A percentile compares a stretch with the other conserved stretches of the same genome.
phyloP scores from a whole-genome alignment of 2,888 invertebrate species.

The Hartigia nigra region DNA sequence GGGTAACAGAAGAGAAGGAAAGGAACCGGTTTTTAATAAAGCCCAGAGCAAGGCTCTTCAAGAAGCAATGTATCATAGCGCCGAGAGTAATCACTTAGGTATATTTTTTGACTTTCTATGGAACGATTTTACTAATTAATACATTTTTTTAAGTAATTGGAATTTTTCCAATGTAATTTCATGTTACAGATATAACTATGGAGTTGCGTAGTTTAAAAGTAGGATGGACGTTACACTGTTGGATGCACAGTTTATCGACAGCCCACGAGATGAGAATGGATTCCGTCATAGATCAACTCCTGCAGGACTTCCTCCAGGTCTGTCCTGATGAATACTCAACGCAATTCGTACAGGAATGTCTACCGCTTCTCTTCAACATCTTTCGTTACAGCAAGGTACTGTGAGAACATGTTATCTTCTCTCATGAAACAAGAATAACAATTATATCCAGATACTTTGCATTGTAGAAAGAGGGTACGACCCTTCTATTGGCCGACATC shows the following conservation, averaged over 20 bases:
- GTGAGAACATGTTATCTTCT: not conserved
- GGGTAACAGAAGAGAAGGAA: slow-evolving; percentile 54
- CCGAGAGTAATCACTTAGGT: slow-evolving; percentile 91
- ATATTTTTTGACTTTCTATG: slow-evolving; percentile 27
- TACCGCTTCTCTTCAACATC: slow-evolving; percentile 89
- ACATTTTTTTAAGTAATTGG: not conserved
- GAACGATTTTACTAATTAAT: slow-evolving; percentile 4
- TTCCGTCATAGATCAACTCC: slow-evolving; percentile 86
- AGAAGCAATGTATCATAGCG: slow-evolving; percentile 94
- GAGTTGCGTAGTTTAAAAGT: slow-evolving; percentile 88
- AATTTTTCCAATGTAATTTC: not conserved
- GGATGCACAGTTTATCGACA: slow-evolving; percentile 89
- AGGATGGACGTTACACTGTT: slow-evolving; percentile 92
- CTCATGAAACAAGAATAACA: not conserved
- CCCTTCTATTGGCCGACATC: slow-evolving; percentile 86
- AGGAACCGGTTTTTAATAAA: slow-evolving; percentile 74
- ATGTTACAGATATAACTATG: slow-evolving; percentile 80
- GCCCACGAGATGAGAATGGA: slow-evolving; percentile 87
- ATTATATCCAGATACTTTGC: slow-evolving; percentile 16
- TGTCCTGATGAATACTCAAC: slow-evolving; percentile 91
- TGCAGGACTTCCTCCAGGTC: slow-evolving; percentile 91
- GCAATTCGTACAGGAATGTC: slow-evolving; percentile 90
- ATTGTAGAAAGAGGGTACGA: slow-evolving; percentile 86
- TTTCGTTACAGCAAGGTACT: slow-evolving; percentile 88
- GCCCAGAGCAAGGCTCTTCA: slow-evolving; percentile 86